Conservation (phyloP, 2,113 vertebrate genomes). For the Malurus alboscapulatus region DNA sequence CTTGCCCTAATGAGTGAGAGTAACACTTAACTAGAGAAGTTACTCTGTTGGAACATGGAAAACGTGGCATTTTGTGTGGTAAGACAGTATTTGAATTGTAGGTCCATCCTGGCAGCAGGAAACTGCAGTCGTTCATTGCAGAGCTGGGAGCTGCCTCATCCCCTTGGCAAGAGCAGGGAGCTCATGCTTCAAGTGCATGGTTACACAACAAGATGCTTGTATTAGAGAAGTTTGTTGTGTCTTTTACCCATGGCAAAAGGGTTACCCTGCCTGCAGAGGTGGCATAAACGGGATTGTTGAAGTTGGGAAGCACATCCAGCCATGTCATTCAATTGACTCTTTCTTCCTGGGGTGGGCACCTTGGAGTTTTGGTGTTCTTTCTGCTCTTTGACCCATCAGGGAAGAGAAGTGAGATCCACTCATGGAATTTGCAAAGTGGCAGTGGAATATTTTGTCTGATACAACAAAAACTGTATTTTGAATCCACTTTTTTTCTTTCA, state of each 20-base stretch:
- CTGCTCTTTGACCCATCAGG: not conserved
- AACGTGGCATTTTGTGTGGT: accelerated
- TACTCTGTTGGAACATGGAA: not conserved
- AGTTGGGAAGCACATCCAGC: not conserved
- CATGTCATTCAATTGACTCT: not conserved
- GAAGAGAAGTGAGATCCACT: not conserved
- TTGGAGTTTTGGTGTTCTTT: accelerated
- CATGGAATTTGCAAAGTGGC: not conserved
- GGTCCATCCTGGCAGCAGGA: not conserved
- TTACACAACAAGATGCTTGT: accelerated
- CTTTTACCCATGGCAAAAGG: not conserved
- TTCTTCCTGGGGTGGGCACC: not conserved
- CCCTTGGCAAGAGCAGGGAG: not conserved
- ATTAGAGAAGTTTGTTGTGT: not conserved
- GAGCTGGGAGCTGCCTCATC: not conserved
- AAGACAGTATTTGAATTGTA: not conserved
- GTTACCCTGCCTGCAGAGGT: not conserved
- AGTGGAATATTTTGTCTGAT: not conserved
- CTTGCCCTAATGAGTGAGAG: not conserved
- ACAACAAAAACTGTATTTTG: not conserved
- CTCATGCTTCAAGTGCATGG: not conserved
- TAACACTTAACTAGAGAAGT: not conserved
- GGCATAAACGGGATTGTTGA: not conserved
- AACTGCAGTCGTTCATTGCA: not conserved
- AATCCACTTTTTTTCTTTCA: not conserved